Evolutionary conservation across 2,113 vertebrate species (phyloP).

Genomic region (Bambusicola thoracicus): DNA sequence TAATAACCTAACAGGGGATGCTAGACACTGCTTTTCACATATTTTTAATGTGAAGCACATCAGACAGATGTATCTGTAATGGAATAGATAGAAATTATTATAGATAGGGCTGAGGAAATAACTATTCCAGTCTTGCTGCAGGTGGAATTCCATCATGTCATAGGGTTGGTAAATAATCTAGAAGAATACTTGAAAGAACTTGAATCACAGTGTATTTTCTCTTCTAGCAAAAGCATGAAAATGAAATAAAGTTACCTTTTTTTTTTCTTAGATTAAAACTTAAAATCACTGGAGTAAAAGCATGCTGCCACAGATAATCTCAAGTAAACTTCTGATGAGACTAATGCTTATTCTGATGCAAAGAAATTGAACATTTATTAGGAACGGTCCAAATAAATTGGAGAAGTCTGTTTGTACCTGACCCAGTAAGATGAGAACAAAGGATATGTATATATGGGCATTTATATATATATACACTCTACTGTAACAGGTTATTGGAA

Average conservation of each 20-base stretch:
- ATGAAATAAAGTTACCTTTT: not conserved
- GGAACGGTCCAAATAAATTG: constrained; percentile 1
- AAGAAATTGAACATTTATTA: constrained; percentile 19
- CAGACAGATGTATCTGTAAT: not conserved
- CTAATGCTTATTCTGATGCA: constrained; percentile 6
- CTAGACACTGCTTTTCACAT: not conserved
- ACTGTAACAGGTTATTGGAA: constrained; percentile 54
- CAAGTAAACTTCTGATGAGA: constrained; percentile 35
- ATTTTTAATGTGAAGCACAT: not conserved
- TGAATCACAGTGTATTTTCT: not conserved
- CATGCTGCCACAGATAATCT: not conserved
- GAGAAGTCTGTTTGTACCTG: constrained; percentile 31
- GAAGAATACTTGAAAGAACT: not conserved
- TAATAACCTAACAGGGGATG: not conserved
- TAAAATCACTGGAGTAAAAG: not conserved
- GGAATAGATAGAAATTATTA: not conserved
- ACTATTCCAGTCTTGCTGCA: not conserved
- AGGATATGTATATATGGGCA: not conserved
- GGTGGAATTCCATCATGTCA: not conserved
- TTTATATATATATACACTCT: not conserved
- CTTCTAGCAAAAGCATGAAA: not conserved
- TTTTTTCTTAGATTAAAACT: not conserved
- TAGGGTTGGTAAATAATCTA: not conserved
- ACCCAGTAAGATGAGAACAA: not conserved
- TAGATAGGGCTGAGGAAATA: not conserved